A percentile compares a stretch with the other conserved stretches of the same genome.
These are phyloP conservation scores for Hydrolagus affinis DNA, from an alignment of 2,113 vertebrate species.

Conservation along the genomic window DNA sequence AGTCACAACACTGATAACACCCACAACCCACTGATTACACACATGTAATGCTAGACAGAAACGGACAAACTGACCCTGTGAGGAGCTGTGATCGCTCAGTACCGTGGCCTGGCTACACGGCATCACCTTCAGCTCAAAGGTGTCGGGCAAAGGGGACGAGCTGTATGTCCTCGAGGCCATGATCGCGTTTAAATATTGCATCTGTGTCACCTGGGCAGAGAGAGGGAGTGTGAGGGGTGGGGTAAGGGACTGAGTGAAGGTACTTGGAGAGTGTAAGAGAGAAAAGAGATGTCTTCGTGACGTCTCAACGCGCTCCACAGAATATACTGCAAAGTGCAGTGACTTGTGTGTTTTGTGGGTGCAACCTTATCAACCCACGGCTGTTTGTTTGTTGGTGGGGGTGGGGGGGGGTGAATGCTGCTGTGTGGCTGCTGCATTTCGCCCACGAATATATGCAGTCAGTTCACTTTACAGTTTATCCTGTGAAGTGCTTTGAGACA, in stretches of 20 bases:
- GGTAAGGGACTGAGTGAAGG: neutral
- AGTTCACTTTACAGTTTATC: too few relatives aligned
- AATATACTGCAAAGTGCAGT: too few relatives aligned
- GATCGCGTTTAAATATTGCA: constrained; percentile 80
- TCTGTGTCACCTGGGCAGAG: constrained; percentile 62
- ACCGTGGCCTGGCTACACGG: constrained; percentile 79
- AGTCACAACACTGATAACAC: neutral
- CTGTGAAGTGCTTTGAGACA: too few relatives aligned
- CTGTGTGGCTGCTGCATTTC: too few relatives aligned
- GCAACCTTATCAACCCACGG: too few relatives aligned
- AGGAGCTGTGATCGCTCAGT: constrained; percentile 58
- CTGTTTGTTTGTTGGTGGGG: too few relatives aligned
- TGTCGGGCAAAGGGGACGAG: constrained; percentile 60
- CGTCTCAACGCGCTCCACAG: too few relatives aligned
- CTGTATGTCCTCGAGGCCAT: constrained; percentile 63
- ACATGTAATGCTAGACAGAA: constrained; percentile 14
- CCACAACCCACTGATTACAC: constrained; percentile 38
- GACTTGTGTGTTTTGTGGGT: too few relatives aligned
- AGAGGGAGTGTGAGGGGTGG: neutral
- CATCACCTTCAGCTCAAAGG: constrained; percentile 60
- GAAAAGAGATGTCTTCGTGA: neutral
- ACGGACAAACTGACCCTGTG: too few relatives aligned
- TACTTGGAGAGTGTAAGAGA: too few relatives aligned
- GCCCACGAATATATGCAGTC: too few relatives aligned
- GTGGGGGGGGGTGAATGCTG: too few relatives aligned